phyloP scores from a whole-genome alignment of 1,140 invertebrate genomes.

The Panulirus ornatus region DNA sequence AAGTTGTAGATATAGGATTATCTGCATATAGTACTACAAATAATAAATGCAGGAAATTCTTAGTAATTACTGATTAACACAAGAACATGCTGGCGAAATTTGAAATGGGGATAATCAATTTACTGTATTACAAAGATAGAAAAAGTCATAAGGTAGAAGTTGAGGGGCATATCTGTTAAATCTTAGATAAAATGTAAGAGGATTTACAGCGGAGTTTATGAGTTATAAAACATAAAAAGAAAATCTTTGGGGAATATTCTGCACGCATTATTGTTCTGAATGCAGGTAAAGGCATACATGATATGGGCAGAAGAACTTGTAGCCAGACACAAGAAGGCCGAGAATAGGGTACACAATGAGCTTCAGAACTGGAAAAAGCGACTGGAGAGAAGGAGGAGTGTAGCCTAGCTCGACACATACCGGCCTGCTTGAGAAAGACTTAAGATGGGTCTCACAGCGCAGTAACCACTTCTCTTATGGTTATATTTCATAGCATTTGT shows the following conservation, averaged over 20 bases:
- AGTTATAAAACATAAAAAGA: not conserved
- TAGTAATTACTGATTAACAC: too few species aligned
- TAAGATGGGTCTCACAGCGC: conserved; percentile 22
- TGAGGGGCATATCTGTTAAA: too few species aligned
- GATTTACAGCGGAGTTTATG: not conserved
- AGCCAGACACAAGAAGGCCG: not conserved
- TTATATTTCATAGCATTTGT: not conserved
- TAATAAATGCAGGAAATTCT: too few species aligned
- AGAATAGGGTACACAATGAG: not conserved
- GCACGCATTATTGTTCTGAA: not conserved
- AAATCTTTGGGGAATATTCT: not conserved
- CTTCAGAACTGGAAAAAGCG: not conserved
- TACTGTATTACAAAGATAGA: too few species aligned
- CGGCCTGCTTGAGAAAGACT: conserved; percentile 25
- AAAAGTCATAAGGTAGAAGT: too few species aligned
- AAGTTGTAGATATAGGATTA: too few species aligned
- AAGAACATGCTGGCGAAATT: too few species aligned
- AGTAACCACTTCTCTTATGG: conserved; percentile 34
- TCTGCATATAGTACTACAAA: too few species aligned
- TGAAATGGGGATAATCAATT: too few species aligned
- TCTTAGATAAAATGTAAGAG: too few species aligned
- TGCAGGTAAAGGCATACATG: not conserved
- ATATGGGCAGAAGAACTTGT: not conserved
- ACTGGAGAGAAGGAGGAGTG: not conserved
- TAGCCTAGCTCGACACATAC: not conserved